Percentiles rank a stretch among this genome's conserved stretches.
phyloP scores from a whole-genome alignment of 1,140 invertebrate species.

The Rhagoletis zephyria region DNA sequence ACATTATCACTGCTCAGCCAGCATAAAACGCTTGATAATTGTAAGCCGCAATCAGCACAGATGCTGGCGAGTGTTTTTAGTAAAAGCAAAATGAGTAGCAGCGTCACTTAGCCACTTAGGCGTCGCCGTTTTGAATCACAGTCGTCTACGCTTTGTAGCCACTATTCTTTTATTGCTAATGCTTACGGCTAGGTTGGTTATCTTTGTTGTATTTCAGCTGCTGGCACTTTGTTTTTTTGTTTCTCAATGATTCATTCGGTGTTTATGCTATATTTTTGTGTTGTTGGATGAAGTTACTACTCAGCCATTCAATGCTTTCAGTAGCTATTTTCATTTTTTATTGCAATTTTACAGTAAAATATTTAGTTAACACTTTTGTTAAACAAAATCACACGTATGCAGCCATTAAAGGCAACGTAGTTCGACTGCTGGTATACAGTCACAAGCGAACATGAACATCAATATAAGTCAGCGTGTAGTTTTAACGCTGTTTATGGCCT shows the following conservation, averaged over 20 bases:
- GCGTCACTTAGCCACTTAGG: background rate
- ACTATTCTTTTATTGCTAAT: slow-evolving; percentile 8
- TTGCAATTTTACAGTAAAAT: slow-evolving; percentile 4
- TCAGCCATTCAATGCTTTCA: background rate
- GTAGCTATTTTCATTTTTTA: slow-evolving; percentile 25
- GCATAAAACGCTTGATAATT: slow-evolving; percentile 5
- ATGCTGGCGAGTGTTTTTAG: background rate
- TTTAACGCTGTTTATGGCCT: background rate
- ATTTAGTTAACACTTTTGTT: slow-evolving; percentile 39
- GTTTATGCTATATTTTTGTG: background rate
- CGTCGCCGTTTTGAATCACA: slow-evolving; percentile 28
- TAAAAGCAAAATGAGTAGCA: slow-evolving; percentile 5
- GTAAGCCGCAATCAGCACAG: too few relatives aligned
- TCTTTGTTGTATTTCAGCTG: slow-evolving; percentile 33
- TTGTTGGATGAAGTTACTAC: background rate
- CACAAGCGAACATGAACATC: background rate
- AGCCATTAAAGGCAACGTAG: slow-evolving; percentile 1
- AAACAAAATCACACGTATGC: background rate
- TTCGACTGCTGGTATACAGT: background rate
- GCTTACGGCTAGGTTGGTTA: slow-evolving; percentile 17
- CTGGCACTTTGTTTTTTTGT: background rate
- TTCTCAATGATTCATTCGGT: background rate
- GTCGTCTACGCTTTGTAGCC: background rate
- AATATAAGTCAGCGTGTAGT: background rate
- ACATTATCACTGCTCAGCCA: slow-evolving; percentile 4